Evolutionary conservation across 1,140 invertebrate genomes (phyloP).

Genomic region (Aleiodes sp.): DNA sequence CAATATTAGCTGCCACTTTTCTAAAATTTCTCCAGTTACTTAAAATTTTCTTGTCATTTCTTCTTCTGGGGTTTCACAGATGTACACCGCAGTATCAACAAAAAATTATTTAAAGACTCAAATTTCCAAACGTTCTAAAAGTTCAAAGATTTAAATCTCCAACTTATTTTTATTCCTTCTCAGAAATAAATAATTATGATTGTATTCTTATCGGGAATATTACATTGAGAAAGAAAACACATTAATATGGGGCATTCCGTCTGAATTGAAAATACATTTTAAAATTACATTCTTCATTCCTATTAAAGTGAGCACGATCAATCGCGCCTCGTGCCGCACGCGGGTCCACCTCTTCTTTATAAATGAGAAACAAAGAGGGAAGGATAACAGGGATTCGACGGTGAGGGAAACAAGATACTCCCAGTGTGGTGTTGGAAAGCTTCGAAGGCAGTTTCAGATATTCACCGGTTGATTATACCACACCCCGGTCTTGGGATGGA

Average conservation of each 20-base stretch:
- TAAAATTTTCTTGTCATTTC: background rate
- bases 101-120: slow-evolving; percentile 60
- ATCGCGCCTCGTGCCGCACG: no score
- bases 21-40: background rate
- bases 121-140: no score
- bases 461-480: slow-evolving; percentile 66
- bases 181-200: no score
- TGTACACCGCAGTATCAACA: slow-evolving; percentile 19
- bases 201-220: no score
- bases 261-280: no score
- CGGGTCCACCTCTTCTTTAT: slow-evolving; percentile 64
- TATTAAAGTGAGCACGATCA: no score
- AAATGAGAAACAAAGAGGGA: slow-evolving; percentile 52
- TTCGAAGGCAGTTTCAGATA: slow-evolving; percentile 62
- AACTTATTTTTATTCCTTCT: no score
- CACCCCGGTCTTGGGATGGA: slow-evolving; percentile 13
- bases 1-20: background rate
- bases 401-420: slow-evolving; percentile 22
- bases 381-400: no score
- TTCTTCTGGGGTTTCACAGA: background rate
- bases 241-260: no score
- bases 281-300: no score
- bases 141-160: no score
- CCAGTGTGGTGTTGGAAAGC: slow-evolving; percentile 45
- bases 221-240: no score